Percentiles rank a stretch among this genome's conserved stretches.
Conservation (phyloP, 1,140 invertebrate genomes). For the Eumeta japonica region DNA sequence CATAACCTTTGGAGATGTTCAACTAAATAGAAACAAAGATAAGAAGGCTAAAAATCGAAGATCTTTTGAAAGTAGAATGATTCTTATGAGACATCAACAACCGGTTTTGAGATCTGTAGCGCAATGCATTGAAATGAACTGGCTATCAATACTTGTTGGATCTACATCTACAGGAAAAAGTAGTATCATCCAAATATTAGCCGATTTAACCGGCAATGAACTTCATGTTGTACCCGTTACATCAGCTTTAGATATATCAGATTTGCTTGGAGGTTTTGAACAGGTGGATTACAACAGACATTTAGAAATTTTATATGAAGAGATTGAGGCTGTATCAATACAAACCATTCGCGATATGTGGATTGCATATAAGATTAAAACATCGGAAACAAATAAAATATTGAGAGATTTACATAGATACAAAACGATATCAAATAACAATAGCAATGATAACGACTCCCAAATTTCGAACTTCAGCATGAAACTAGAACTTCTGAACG, state of each 20-base stretch:
- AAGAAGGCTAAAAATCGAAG: slow-evolving; percentile 40
- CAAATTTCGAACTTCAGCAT: slow-evolving; percentile 56
- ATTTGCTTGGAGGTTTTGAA: slow-evolving; percentile 94
- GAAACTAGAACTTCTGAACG: slow-evolving; percentile 47
- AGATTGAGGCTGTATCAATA: slow-evolving; percentile 36
- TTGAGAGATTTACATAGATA: slow-evolving; percentile 31
- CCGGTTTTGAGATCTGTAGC: slow-evolving; percentile 70
- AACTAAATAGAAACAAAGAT: slow-evolving; percentile 45
- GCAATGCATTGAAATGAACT: slow-evolving; percentile 85
- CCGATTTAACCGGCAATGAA: slow-evolving; percentile 71
- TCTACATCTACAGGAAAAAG: slow-evolving; percentile 79
- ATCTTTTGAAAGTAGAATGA: slow-evolving; percentile 48
- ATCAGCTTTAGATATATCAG: slow-evolving; percentile 91
- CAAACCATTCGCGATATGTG: slow-evolving; percentile 29
- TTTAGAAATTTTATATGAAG: slow-evolving; percentile 38
- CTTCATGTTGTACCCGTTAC: slow-evolving; percentile 83
- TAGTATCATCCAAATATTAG: slow-evolving; percentile 73
- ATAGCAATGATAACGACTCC: slow-evolving; percentile 56
- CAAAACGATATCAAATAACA: slow-evolving; percentile 21
- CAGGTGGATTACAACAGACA: slow-evolving; percentile 69
- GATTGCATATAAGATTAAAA: slow-evolving; percentile 17
- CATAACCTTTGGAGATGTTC: slow-evolving; percentile 63
- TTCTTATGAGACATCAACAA: slow-evolving; percentile 69
- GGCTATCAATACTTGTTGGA: slow-evolving; percentile 89
- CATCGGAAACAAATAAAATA: slow-evolving; percentile 27